Conservation (phyloP, 37 sponge, comb jelly and placozoan genomes). For the Hormiphora californensis region DNA sequence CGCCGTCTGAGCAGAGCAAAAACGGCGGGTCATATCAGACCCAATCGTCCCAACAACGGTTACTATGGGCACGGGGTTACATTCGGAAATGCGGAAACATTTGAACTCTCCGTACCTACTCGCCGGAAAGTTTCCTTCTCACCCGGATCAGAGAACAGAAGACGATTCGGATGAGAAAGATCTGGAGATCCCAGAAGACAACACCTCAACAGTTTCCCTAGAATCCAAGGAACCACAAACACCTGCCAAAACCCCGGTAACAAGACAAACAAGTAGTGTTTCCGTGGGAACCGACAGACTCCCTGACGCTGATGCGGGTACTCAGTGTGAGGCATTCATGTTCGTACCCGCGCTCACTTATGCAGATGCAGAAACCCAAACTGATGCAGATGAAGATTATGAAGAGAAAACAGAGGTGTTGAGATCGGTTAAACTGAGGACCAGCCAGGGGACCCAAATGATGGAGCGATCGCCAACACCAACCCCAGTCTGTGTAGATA, state of each 20-base stretch:
- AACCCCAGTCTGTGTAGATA: slow-evolving; percentile 18
- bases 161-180: slow-evolving; percentile 33
- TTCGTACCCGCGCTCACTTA: not conserved
- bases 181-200: slow-evolving; percentile 34
- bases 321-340: slow-evolving; percentile 42
- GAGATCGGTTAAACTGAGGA: slow-evolving; percentile 12
- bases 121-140: slow-evolving; percentile 6
- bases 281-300: slow-evolving; percentile 5
- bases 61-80: slow-evolving; percentile 1
- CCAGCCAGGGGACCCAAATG: slow-evolving; percentile 46
- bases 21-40: slow-evolving; percentile 25
- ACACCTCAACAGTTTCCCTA: slow-evolving; percentile 46
- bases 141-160: not conserved
- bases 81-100: slow-evolving; percentile 16
- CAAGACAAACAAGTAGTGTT: not conserved
- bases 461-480: not conserved
- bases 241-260: not conserved
- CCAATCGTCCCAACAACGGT: not conserved
- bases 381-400: slow-evolving; percentile 17
- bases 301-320: not conserved
- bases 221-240: slow-evolving; percentile 10
- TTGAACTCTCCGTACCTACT: slow-evolving; percentile 7
- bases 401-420: not conserved
- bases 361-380: slow-evolving; percentile 39
- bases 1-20: not conserved